Base-by-base conservation (phyloP, 2,113 vertebrate genomes). In the Limnothrissa miodon region DNA sequence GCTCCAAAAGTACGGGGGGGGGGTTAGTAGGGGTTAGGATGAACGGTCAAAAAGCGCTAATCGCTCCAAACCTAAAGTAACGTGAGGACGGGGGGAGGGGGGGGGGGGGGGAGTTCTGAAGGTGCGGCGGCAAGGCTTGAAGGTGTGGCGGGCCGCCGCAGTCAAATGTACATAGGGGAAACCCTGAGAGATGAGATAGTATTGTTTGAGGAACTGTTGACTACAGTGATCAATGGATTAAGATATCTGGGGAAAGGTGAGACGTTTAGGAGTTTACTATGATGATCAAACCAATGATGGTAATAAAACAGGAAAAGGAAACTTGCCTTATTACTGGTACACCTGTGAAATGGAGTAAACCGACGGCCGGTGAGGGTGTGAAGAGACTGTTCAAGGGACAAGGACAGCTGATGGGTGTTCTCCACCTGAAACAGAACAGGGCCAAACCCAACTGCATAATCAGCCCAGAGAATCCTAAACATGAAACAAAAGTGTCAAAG, bases 321-420 rank as follows among this genome's bases (percentile, higher is more conserved):
- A 5, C 33, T 74, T 36, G 82, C 87, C 86, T 84, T 85, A 46
- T 79, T 25, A 79, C 39, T 23, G 39, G 5, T 83, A 74, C 94
- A 95, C 25, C 0, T 87, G 78, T 21, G 3, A 53, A 45, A 89
- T 2, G 90, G 85, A 44, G 86, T 11, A 45, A 89, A 92, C 81
- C 93, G 93, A 85, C 87, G 89, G 82, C 87, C 86, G 46, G 88
- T 92, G 39, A 92, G 88, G 25, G 81, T 93, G 74, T 78, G 84
- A 80, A 95, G 86, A 9, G 92, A 89, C 45, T 92, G 91, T 44
- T 80, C 79, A 4, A 95, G 83, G 1, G 89, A 90, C 15, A 80
- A 46, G 1, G 83, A 85, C 39, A 95, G 66, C 17, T 92, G 86
- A 80, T 85, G 87, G n/a, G 93, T 94, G 87, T 92, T 88, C 74